A percentile compares a stretch with the other conserved stretches of the same genome.
These are phyloP conservation scores for Hydrophis major DNA, from an alignment of 2,797 vertebrate species.

Conservation along the genomic window DNA sequence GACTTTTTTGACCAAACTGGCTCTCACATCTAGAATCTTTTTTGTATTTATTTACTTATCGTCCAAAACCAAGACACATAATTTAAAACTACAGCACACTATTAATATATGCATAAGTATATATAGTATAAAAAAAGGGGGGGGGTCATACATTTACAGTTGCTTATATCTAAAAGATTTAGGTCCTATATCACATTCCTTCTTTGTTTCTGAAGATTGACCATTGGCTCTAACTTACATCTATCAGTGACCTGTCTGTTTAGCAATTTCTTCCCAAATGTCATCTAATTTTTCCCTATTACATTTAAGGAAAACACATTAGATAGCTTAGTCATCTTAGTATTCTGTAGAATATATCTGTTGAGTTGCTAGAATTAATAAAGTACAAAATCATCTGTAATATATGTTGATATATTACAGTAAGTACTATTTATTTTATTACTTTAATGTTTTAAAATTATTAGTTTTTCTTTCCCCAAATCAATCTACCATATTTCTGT, in stretches of 20 bases:
- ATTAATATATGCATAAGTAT: background rate
- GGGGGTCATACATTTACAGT: background rate
- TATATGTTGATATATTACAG: background rate
- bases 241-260: conserved; percentile 29
- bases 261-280: conserved; percentile 3
- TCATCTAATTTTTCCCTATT: background rate
- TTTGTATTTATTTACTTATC: background rate
- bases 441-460: background rate
- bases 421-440: background rate
- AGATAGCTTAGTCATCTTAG: background rate
- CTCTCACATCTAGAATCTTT: background rate
- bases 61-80: background rate
- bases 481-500: background rate
- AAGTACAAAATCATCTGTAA: background rate
- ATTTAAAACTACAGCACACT: background rate
- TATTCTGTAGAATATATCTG: background rate
- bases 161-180: background rate
- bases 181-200: background rate
- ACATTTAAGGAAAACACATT: background rate
- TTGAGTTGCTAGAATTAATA: background rate
- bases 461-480: background rate
- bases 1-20: conserved; percentile 7
- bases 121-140: background rate
- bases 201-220: background rate
- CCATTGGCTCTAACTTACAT: conserved; percentile 20